These are phyloP conservation scores for Chlorospingus semifuscus DNA, from an alignment of 2,797 vertebrate species.

Conservation along the genomic window DNA sequence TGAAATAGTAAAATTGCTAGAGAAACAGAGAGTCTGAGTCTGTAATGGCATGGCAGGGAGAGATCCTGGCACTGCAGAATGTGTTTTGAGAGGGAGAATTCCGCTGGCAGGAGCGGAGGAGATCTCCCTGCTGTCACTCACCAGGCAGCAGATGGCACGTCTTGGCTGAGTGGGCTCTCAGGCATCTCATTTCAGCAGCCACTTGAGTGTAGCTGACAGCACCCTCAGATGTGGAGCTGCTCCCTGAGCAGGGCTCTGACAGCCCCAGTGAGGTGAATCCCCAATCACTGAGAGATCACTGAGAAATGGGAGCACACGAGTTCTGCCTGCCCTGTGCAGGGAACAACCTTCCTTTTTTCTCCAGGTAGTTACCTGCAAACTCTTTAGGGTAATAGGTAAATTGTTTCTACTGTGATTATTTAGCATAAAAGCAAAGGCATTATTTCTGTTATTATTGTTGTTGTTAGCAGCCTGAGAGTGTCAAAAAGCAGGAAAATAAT, in stretches of 20 bases:
- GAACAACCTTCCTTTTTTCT: not conserved
- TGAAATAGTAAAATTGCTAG: not conserved
- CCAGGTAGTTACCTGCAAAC: not conserved
- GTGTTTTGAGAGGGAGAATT: not conserved
- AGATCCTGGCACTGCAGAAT: not conserved
- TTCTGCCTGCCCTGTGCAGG: not conserved
- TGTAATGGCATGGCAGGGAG: not conserved
- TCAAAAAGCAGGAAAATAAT: not conserved
- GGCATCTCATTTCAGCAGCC: not conserved
- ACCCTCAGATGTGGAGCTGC: not conserved
- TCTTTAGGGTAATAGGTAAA: not conserved
- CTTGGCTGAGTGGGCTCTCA: slow-evolving; percentile 23
- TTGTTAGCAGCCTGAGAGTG: not conserved
- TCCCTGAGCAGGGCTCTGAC: not conserved
- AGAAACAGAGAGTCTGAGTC: not conserved
- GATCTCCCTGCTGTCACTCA: not conserved
- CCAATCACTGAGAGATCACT: not conserved
- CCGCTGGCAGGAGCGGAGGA: not conserved
- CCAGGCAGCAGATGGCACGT: slow-evolving; percentile 14
- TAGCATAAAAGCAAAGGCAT: not conserved
- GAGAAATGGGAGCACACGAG: not conserved
- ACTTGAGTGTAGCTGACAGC: not conserved
- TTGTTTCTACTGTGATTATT: not conserved
- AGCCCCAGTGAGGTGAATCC: not conserved
- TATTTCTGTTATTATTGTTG: not conserved